Percentiles rank a stretch among this genome's conserved stretches.
Conservation (phyloP, 2,797 vertebrate species). For the Rhynchonycteris naso region DNA sequence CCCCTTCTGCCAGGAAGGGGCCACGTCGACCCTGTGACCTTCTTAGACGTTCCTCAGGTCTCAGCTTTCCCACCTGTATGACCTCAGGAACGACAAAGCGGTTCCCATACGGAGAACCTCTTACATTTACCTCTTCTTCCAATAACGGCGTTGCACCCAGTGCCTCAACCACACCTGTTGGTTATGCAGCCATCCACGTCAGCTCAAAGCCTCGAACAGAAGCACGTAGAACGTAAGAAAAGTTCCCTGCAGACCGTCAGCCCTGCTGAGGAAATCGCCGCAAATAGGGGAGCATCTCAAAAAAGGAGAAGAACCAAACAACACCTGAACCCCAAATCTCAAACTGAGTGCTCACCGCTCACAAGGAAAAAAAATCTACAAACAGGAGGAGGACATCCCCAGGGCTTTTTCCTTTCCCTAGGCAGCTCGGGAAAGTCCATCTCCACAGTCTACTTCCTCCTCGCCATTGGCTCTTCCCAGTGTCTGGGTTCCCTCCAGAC, state of each 20-base stretch:
- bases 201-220: neutral
- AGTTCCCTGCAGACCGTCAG: fast-evolving
- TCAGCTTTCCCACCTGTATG: neutral
- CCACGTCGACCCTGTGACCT: fast-evolving
- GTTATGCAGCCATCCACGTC: neutral
- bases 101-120: fast-evolving
- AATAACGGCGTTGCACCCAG: fast-evolving
- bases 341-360: neutral
- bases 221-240: fast-evolving
- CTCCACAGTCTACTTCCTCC: fast-evolving
- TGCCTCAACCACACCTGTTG: neutral
- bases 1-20: neutral
- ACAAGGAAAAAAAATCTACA: fast-evolving
- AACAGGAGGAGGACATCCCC: neutral
- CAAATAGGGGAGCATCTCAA: neutral
- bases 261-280: neutral
- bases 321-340: neutral
- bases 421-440: fast-evolving
- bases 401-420: neutral
- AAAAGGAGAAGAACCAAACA: neutral
- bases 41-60: no score
- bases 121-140: no score
- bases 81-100: fast-evolving
- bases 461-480: fast-evolving
- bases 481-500: neutral